phyloP scores from a whole-genome alignment of 2,113 vertebrate genomes.

The Aspidoscelis tigris region DNA sequence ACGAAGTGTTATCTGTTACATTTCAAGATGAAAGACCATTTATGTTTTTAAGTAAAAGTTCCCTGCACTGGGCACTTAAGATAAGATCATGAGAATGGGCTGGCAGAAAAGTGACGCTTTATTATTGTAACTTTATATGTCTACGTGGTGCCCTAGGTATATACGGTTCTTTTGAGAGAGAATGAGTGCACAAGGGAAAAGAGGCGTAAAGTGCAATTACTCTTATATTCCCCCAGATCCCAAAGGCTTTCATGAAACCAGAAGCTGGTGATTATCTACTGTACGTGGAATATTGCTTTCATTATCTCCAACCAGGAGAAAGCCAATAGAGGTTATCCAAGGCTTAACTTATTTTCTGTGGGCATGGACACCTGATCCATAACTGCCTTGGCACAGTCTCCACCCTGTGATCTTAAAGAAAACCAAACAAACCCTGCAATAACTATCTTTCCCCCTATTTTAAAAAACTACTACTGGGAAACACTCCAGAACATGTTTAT shows the following conservation, averaged over 20 bases:
- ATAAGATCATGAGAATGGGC: slow-evolving; percentile 32
- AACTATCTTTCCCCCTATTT: background rate
- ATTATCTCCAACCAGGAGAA: slow-evolving; percentile 37
- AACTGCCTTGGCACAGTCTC: background rate
- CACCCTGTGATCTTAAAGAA: too few species aligned
- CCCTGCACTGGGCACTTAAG: slow-evolving; percentile 13
- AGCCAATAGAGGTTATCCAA: background rate
- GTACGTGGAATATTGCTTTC: slow-evolving; percentile 44
- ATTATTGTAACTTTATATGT: slow-evolving; percentile 46
- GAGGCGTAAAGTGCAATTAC: slow-evolving; percentile 42
- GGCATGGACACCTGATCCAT: background rate
- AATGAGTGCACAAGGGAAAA: slow-evolving; percentile 46
- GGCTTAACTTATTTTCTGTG: background rate
- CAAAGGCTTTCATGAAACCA: slow-evolving; percentile 46
- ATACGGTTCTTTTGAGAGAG: slow-evolving; percentile 22
- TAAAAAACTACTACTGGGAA: background rate
- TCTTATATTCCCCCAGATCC: slow-evolving; percentile 46
- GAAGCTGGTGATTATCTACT: slow-evolving; percentile 28
- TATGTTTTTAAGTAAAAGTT: slow-evolving; percentile 18
- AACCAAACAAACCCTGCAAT: background rate
- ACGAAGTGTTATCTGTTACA: background rate
- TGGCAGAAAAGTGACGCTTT: slow-evolving; percentile 35
- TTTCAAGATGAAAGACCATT: slow-evolving; percentile 3
- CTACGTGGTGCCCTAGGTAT: slow-evolving; percentile 39
- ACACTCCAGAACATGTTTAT: background rate